Evolutionary conservation across 2,888 invertebrate genomes (phyloP), one percentile per base, ranked within the genome.

Genomic region (Ethmia dodecea): DNA sequence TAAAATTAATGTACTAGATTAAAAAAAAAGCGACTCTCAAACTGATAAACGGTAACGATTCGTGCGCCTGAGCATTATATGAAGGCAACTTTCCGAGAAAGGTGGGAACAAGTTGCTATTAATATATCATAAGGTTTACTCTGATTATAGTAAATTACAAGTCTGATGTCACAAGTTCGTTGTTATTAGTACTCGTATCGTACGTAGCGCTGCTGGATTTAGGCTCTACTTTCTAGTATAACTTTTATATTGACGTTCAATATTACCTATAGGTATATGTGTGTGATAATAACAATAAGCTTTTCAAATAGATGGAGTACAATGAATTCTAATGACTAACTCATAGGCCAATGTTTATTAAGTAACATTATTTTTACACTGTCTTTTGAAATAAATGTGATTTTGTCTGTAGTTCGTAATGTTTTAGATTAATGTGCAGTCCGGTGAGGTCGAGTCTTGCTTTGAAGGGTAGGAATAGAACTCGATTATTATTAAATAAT

Each of bases 271-370:
- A 76, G 75, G 70, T 74, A 68, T 65, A 62, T 64, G 59, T 73
- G 86, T 86, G 86, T 86, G 86, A 86, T 86, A 86, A 83, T 84
- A 84, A 75, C 54, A 59, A 63, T 84, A 86, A 84, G 84, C 86
- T 86, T 81, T 77, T 74, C 74, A 76, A 74, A 67, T 83, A 83
- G 79, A 68, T 72, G 61, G 67, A 79, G 74, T 80, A 84, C 86
- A 80, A 80, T 81, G 79, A 80, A 76, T 71, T 67, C 57, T 69
- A n/a, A n/a, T n/a, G n/a, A n/a, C n/a, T n/a, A 64, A 76, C 69
- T 69, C 53, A 72, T 84, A 80, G 78, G 81, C 71, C 81, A 83
- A 80, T 75, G 71, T 83, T 80, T 78, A 75, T 74, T 74, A 76
- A 78, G n/a, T 74, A 76, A 77, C 71, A 77, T 83, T 84, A 86